These are phyloP conservation scores for Leptothorax acervorum DNA, from an alignment of 2,888 invertebrate genomes.

Conservation along the genomic window DNA sequence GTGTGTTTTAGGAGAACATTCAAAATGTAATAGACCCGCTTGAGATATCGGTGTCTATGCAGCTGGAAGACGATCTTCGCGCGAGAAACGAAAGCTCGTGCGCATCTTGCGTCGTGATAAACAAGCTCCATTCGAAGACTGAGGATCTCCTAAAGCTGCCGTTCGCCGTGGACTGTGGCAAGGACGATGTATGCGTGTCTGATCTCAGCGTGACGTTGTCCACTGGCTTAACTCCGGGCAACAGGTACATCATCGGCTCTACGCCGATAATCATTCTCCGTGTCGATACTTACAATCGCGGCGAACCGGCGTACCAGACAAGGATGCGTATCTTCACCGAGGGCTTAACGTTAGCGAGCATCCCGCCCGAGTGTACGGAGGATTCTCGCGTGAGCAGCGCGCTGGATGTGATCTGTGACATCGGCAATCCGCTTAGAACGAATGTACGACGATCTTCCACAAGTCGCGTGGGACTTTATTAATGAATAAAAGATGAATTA, in stretches of 20 bases:
- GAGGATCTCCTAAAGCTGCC: slow-evolving; percentile 72
- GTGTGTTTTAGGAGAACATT: slow-evolving; percentile 75
- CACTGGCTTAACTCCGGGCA: slow-evolving; percentile 48
- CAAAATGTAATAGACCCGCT: slow-evolving; percentile 78
- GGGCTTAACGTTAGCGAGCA: slow-evolving; percentile 72
- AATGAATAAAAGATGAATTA: background rate
- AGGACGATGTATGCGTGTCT: slow-evolving; percentile 75
- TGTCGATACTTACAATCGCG: slow-evolving; percentile 70
- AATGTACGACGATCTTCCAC: slow-evolving; percentile 65
- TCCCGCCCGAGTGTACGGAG: slow-evolving; percentile 72
- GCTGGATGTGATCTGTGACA: slow-evolving; percentile 74
- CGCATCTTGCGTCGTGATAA: slow-evolving; percentile 69
- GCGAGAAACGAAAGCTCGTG: slow-evolving; percentile 50
- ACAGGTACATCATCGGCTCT: slow-evolving; percentile 70
- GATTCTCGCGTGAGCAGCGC: slow-evolving; percentile 31
- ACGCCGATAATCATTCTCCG: slow-evolving; percentile 52
- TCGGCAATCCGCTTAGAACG: slow-evolving; percentile 77
- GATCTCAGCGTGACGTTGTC: slow-evolving; percentile 72
- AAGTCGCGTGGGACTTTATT: background rate
- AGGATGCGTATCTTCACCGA: slow-evolving; percentile 69
- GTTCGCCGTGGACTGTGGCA: slow-evolving; percentile 78
- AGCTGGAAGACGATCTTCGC: slow-evolving; percentile 40
- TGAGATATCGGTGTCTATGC: slow-evolving; percentile 71
- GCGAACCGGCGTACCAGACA: slow-evolving; percentile 79
- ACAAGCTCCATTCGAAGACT: slow-evolving; percentile 70